phyloP scores from a whole-genome alignment of 2,113 vertebrate genomes.

The Osmerus mordax region DNA sequence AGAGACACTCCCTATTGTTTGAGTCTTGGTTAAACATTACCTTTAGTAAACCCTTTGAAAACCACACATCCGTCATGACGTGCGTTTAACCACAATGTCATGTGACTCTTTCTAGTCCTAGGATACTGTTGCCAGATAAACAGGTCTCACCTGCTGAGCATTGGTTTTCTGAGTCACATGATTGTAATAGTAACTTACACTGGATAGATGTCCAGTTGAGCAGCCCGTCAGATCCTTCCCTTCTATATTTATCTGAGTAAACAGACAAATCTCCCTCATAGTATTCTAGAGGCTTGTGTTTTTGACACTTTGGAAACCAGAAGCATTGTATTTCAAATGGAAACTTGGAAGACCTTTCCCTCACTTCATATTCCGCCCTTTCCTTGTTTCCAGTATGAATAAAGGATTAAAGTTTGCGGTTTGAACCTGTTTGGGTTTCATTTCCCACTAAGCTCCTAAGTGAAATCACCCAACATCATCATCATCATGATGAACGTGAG shows the following conservation, averaged over 20 bases:
- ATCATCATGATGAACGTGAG: conserved; percentile 7
- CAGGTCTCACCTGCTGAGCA: conserved; percentile 58
- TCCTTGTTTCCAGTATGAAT: not conserved
- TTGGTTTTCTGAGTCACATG: conserved; percentile 39
- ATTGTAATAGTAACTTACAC: conserved; percentile 24
- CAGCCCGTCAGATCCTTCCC: conserved; percentile 32
- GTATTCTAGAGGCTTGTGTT: conserved; percentile 17
- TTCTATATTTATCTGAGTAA: conserved; percentile 47
- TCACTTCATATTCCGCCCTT: conserved; percentile 5
- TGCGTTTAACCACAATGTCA: conserved; percentile 53
- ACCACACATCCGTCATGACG: conserved; percentile 47
- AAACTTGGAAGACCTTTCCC: conserved; percentile 7
- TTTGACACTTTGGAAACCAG: conserved; percentile 35
- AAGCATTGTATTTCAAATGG: conserved; percentile 12
- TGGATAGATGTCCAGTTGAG: conserved; percentile 33
- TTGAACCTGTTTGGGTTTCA: no score
- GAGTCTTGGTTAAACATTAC: conserved; percentile 66
- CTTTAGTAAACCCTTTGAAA: conserved; percentile 54
- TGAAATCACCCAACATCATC: conserved; percentile 11
- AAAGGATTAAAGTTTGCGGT: no score
- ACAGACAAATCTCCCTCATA: conserved; percentile 34
- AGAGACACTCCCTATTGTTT: conserved; percentile 66
- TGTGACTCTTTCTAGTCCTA: conserved; percentile 47
- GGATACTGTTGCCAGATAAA: conserved; percentile 65
- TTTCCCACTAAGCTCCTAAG: not conserved